These are phyloP conservation scores for Lemur catta DNA, from an alignment of 2,797 vertebrate genomes.

Conservation along the genomic window DNA sequence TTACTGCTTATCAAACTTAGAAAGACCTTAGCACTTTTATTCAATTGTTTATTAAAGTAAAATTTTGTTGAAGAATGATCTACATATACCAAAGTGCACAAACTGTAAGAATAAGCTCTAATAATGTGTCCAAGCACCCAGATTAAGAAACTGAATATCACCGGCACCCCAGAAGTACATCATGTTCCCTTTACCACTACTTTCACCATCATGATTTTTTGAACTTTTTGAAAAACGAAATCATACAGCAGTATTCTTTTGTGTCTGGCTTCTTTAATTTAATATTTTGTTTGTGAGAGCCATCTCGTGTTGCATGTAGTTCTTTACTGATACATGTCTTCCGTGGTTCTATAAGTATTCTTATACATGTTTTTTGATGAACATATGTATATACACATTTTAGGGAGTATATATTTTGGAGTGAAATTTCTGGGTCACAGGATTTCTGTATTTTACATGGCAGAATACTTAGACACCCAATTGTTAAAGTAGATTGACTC, in stretches of 20 bases:
- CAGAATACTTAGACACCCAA: not conserved
- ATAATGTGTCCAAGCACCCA: not conserved
- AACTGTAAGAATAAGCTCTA: not conserved
- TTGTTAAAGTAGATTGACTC: not conserved
- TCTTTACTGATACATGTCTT: not conserved
- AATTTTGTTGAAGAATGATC: not conserved
- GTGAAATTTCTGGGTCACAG: not conserved
- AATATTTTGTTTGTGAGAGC: not conserved
- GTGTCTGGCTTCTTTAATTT: not conserved
- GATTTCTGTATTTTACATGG: not conserved
- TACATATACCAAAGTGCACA: not conserved
- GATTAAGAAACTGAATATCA: not conserved
- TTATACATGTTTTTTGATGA: not conserved
- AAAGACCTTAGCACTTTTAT: not conserved
- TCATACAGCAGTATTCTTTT: not conserved
- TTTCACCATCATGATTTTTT: not conserved
- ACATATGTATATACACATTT: not conserved
- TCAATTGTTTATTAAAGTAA: not conserved
- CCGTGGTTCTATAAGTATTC: not conserved
- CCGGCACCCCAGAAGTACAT: not conserved
- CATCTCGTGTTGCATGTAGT: not conserved
- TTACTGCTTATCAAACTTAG: not conserved
- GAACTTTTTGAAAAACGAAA: not conserved
- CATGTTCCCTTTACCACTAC: not conserved
- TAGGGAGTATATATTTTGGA: not conserved